A percentile compares a stretch with the other conserved stretches of the same genome.
Conservation (phyloP, 2,888 invertebrate species). For the Athalia cordata region DNA sequence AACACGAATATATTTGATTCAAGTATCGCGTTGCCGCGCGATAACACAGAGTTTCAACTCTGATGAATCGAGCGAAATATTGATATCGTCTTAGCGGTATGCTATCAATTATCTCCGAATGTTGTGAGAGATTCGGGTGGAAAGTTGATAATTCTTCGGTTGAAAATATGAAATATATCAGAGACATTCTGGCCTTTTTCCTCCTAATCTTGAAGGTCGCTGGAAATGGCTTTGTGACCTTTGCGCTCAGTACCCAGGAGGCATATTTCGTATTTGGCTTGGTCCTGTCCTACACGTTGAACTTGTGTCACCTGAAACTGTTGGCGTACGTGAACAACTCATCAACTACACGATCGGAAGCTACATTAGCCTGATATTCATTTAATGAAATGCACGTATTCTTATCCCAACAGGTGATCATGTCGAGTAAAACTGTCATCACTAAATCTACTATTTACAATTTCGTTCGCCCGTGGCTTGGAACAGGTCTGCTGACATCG, state of each 20-base stretch:
- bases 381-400: neutral
- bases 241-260: constrained; percentile 51
- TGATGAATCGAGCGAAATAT: too few species aligned
- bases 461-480: constrained; percentile 73
- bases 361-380: neutral
- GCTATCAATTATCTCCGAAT: too few species aligned
- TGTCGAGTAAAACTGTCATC: constrained; percentile 73
- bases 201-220: constrained; percentile 52
- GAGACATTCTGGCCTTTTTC: too few species aligned
- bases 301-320: constrained; percentile 58
- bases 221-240: constrained; percentile 53
- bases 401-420: constrained; percentile 63
- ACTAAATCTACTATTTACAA: constrained; percentile 73
- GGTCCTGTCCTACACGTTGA: constrained; percentile 52
- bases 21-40: too few species aligned
- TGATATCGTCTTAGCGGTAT: too few species aligned
- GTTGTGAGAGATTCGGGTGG: too few species aligned
- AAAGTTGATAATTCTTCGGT: too few species aligned
- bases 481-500: constrained; percentile 73
- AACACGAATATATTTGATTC: too few species aligned
- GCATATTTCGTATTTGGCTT: constrained; percentile 57
- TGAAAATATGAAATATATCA: too few species aligned
- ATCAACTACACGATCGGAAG: neutral
- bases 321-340: constrained; percentile 56
- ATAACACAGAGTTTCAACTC: too few species aligned